Percentiles rank a stretch among this genome's conserved stretches.
Conservation (phyloP, 2,113 vertebrate species). For the Strigops habroptila region DNA sequence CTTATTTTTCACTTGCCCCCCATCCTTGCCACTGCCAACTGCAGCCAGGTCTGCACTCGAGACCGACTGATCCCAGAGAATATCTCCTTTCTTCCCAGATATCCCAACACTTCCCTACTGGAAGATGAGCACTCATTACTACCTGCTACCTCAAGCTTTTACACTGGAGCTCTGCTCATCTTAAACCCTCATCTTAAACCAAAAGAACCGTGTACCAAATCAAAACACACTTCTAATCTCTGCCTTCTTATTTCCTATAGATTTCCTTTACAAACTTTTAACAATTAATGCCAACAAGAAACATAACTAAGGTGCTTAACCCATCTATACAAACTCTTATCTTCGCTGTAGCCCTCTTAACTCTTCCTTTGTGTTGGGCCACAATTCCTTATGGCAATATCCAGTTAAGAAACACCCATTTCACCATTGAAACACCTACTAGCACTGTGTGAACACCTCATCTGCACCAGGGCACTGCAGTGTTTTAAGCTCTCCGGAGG, state of each 20-base stretch:
- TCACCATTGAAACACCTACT: background rate
- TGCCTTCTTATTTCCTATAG: background rate
- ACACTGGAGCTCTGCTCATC: background rate
- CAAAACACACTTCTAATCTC: background rate
- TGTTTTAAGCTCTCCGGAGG: rapidly evolving
- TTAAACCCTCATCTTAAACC: background rate
- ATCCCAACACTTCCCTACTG: background rate
- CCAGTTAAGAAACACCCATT: rapidly evolving
- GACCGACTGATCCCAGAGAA: background rate
- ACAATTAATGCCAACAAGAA: background rate
- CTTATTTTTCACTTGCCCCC: rapidly evolving
- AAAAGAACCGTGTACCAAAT: background rate
- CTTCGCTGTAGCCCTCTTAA: background rate
- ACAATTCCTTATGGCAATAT: background rate
- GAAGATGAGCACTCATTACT: background rate
- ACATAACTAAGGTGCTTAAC: background rate
- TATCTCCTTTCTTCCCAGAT: background rate
- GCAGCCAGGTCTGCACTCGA: background rate
- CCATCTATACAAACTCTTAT: background rate
- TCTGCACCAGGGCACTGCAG: background rate
- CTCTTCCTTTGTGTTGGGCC: background rate
- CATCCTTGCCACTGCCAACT: background rate
- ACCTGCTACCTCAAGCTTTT: background rate
- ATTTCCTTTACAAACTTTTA: background rate
- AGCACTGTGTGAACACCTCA: rapidly evolving